phyloP scores from a whole-genome alignment of 2,797 vertebrate genomes.

The Anguilla anguilla region DNA sequence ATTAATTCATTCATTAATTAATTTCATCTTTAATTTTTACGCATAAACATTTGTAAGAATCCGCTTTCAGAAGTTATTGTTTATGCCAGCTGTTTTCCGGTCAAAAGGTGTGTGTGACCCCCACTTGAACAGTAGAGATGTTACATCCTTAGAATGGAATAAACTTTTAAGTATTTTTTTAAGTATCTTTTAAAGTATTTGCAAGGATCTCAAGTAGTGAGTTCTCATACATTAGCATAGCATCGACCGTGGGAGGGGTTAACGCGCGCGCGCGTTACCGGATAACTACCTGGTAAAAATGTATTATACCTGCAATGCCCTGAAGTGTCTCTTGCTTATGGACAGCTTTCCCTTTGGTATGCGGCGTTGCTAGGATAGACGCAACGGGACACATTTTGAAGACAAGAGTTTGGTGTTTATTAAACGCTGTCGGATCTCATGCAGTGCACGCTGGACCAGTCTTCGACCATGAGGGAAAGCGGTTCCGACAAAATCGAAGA shows the following conservation, averaged over 20 bases:
- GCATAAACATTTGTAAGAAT: slow-evolving; percentile 16
- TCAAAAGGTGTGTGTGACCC: slow-evolving; percentile 48
- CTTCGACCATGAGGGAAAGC: slow-evolving; percentile 30
- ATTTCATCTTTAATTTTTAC: not conserved
- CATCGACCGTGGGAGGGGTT: slow-evolving; percentile 55
- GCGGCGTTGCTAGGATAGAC: slow-evolving; percentile 48
- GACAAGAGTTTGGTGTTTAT: slow-evolving; percentile 24
- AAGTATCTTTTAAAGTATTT: slow-evolving; percentile 10
- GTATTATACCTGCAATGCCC: slow-evolving; percentile 10
- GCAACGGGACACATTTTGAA: slow-evolving; percentile 31
- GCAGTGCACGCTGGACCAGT: slow-evolving; percentile 47
- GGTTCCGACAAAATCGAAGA: not conserved
- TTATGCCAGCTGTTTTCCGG: slow-evolving; percentile 11
- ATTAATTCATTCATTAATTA: slow-evolving; percentile 22
- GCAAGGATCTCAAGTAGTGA: slow-evolving; percentile 55
- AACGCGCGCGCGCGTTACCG: not conserved
- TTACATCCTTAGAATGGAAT: not conserved
- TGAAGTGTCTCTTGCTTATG: slow-evolving; percentile 9
- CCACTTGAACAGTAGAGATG: slow-evolving; percentile 40
- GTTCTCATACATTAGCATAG: not conserved
- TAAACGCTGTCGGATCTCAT: slow-evolving; percentile 35
- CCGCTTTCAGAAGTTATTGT: not conserved
- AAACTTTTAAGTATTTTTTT: too few relatives aligned
- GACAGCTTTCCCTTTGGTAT: slow-evolving; percentile 15
- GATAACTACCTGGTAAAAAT: slow-evolving; percentile 24